These are phyloP conservation scores for Columba livia DNA, from an alignment of 2,113 vertebrate genomes.

Conservation along the genomic window DNA sequence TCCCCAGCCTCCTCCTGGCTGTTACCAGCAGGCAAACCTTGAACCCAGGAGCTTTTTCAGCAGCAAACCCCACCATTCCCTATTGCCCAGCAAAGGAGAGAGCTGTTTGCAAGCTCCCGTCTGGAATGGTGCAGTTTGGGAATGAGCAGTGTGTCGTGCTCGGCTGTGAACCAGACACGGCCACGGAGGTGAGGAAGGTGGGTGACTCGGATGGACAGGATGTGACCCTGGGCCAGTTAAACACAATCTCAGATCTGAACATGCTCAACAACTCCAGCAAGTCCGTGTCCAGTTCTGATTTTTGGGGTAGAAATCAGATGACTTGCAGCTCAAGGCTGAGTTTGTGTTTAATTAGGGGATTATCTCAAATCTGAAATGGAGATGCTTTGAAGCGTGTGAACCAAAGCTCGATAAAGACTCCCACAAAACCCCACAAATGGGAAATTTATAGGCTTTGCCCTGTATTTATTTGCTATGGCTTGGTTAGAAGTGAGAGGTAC, in stretches of 20 bases:
- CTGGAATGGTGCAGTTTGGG: neutral
- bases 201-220: neutral
- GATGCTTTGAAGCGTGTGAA: conserved; percentile 52
- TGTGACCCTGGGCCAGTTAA: neutral
- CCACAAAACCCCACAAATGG: conserved; percentile 21
- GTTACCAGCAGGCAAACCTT: neutral
- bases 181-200: conserved; percentile 12
- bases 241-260: neutral
- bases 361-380: conserved; percentile 62
- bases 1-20: neutral
- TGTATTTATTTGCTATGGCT: conserved; percentile 34
- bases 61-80: neutral
- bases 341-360: conserved; percentile 65
- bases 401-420: conserved; percentile 28
- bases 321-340: conserved; percentile 1
- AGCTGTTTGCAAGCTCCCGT: neutral
- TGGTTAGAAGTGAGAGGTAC: neutral
- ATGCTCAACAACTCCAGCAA: neutral
- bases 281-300: conserved; percentile 22
- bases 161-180: neutral
- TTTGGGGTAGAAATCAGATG: conserved; percentile 52
- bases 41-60: neutral
- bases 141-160: neutral
- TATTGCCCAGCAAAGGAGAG: neutral
- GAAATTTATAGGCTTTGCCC: conserved; percentile 10